A percentile compares a stretch with the other conserved stretches of the same genome.
These are phyloP conservation scores for Anhinga rufa DNA, from an alignment of 2,113 vertebrate genomes.

Conservation along the genomic window DNA sequence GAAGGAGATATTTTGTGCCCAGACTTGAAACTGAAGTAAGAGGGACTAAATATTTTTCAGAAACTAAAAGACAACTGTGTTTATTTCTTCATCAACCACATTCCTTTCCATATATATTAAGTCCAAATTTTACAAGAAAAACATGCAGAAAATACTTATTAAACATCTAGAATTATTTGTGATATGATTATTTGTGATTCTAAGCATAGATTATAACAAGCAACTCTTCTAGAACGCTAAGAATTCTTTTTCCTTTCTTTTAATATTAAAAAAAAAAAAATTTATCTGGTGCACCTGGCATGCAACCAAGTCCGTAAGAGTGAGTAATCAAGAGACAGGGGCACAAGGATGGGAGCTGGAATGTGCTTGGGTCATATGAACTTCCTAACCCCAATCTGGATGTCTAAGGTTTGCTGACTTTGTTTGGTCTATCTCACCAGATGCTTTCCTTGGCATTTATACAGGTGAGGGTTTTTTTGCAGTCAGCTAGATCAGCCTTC, in stretches of 20 bases:
- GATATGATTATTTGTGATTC: not conserved
- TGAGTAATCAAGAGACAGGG: not conserved
- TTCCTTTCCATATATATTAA: not conserved
- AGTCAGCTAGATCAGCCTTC: not conserved
- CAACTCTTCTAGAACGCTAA: not conserved
- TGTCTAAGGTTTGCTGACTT: not conserved
- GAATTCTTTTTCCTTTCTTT: not conserved
- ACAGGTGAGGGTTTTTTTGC: not conserved
- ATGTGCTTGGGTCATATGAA: not conserved
- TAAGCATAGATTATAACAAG: not conserved
- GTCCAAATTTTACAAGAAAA: not conserved
- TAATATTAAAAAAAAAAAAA: not conserved
- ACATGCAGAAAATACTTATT: not conserved
- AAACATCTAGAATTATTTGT: not conserved
- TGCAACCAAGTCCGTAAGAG: accelerated
- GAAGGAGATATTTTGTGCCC: too few relatives aligned
- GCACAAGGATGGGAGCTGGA: not conserved
- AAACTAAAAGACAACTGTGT: not conserved
- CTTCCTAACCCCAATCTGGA: not conserved
- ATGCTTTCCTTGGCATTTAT: slow-evolving; percentile 50
- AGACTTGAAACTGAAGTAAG: too few relatives aligned
- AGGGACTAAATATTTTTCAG: not conserved
- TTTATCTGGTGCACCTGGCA: not conserved
- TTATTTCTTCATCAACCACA: not conserved
- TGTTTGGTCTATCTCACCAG: slow-evolving; percentile 12